Evolutionary conservation across 2,113 vertebrate species (phyloP), one percentile per base, ranked within the genome.

Genomic region (Pogonocichla stellata): DNA sequence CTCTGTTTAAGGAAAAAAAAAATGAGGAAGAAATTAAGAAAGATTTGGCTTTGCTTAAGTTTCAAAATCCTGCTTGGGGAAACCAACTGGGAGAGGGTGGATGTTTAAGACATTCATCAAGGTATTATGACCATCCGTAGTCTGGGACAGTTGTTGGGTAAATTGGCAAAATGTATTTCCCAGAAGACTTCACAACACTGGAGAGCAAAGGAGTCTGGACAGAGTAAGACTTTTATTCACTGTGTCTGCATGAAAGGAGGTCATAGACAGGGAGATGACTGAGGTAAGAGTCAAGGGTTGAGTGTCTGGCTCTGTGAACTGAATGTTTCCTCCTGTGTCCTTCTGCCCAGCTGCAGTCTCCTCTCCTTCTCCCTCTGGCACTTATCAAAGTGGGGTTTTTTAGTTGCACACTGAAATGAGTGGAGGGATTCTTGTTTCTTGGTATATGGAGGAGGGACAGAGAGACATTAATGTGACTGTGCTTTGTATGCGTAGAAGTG

Each of bases 401-500:
- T 4, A 25, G 1, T 50, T 66, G 34, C 20, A 16, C 7, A 2
- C 48, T 56, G 67, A 80, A 60, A 65, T 38, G n/a, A 69, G 28
- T 15, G 7, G 48, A 42, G 31, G 8, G 11, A 15, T 82, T 31
- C 12, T 60, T 85, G 34, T 62, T 34, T 78, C 19, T 38, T 86
- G 48, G 7, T 54, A 4, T 43, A 2, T 9, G 31, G 51, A 60
- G 29, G 14, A 78, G 34, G 22, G 31, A 16, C 2, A 7, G 33
- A 51, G 31, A 8, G 36, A 5, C 5, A 12, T 54, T 24, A 4
- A 16, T 45, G 14, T 20, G 19, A 7, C 6, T 51, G 14, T 69
- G n/a, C 25, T 74, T 75, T 15, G 10, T 48, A 8, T n/a, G 10
- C 2, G 2, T 31, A 1, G 10, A 47, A 45, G 2, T 14, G 3